Percentiles rank a stretch among this genome's conserved stretches.
Conservation (phyloP, 2,888 invertebrate species). For the Punctoribates punctum region DNA sequence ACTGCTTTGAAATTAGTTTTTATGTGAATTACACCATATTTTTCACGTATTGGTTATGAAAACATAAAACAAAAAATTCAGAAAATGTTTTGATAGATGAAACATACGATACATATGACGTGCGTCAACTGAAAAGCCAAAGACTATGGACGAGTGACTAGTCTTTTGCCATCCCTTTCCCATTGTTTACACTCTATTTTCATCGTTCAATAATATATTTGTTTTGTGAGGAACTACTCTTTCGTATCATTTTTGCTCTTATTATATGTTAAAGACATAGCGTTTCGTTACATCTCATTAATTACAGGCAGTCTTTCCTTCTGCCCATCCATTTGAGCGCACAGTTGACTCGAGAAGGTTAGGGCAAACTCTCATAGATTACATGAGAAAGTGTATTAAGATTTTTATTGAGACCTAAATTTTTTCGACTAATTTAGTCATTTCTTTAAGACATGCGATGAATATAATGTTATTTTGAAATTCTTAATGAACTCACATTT, state of each 20-base stretch:
- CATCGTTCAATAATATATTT: not conserved
- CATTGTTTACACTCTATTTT: too few species aligned
- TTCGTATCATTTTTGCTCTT: not conserved
- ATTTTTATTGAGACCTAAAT: not conserved
- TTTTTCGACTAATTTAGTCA: not conserved
- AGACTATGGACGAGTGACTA: too few species aligned
- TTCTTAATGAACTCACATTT: not conserved
- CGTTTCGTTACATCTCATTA: constrained; percentile 16
- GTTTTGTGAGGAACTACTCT: not conserved
- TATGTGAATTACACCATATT: too few species aligned
- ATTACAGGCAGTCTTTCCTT: not conserved
- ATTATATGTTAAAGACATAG: not conserved
- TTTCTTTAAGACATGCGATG: not conserved
- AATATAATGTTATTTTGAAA: not conserved
- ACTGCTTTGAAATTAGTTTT: too few species aligned
- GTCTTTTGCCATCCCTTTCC: too few species aligned
- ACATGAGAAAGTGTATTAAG: not conserved
- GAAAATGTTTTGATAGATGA: too few species aligned
- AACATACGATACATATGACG: too few species aligned
- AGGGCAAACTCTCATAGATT: not conserved
- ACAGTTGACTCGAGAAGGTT: not conserved
- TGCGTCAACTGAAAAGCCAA: too few species aligned
- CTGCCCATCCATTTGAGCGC: not conserved
- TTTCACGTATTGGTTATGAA: too few species aligned
- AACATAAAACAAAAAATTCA: too few species aligned